phyloP scores from a whole-genome alignment of 2,888 invertebrate species.

The Cephonodes hylas region DNA sequence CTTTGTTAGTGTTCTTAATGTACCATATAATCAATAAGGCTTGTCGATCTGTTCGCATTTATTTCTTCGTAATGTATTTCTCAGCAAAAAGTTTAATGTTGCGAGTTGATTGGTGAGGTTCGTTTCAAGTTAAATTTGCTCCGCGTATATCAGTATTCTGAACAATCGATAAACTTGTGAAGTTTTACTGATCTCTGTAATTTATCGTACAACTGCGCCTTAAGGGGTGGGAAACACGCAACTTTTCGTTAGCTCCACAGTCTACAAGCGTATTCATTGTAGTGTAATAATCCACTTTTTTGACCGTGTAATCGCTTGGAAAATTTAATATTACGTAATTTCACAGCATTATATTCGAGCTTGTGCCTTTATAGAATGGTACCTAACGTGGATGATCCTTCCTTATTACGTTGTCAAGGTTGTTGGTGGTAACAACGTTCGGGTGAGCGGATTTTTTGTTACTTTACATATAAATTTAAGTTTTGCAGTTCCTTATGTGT shows the following conservation, averaged over 20 bases:
- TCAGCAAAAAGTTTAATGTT: background rate
- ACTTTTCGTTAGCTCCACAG: constrained; percentile 4
- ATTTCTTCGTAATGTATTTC: background rate
- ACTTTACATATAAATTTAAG: constrained; percentile 13
- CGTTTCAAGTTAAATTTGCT: background rate
- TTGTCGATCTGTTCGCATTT: background rate
- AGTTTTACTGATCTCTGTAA: constrained; percentile 4
- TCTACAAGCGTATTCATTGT: background rate
- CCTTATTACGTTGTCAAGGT: constrained; percentile 16
- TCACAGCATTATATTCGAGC: background rate
- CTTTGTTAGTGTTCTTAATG: background rate
- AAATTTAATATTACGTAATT: constrained; percentile 13
- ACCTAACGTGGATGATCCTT: constrained; percentile 14
- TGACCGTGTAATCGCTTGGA: constrained; percentile 4
- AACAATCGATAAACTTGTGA: background rate
- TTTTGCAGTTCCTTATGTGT: constrained; percentile 15
- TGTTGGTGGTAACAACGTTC: background rate
- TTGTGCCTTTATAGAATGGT: constrained; percentile 7
- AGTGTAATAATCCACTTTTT: constrained; percentile 2
- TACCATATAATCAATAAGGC: background rate
- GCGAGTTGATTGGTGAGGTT: background rate
- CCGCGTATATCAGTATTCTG: constrained; percentile 7
- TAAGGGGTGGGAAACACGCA: constrained; percentile 11
- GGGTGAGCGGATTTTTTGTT: constrained; percentile 12
- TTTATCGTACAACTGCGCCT: constrained; percentile 5